Evolutionary conservation across 1,140 invertebrate genomes (phyloP).

Genomic region (Leptonema lineaticorne): DNA sequence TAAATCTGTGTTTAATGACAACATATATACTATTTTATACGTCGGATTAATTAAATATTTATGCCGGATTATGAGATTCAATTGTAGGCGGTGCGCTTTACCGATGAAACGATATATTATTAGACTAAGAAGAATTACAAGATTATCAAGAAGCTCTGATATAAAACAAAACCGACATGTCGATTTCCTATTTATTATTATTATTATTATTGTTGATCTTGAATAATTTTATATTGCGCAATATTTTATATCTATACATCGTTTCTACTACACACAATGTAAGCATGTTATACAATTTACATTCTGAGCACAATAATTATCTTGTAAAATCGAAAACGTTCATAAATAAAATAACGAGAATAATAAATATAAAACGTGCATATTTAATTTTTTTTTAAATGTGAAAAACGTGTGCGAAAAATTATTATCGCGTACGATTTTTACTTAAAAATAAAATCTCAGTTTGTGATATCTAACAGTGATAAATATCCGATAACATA

Average conservation of each 20-base stretch:
- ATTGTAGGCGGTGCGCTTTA: background rate
- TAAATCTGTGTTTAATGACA: background rate
- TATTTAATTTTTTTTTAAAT: too few relatives aligned
- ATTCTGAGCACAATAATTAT: too few relatives aligned
- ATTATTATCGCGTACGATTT: too few relatives aligned
- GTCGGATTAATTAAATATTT: background rate
- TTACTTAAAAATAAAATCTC: too few relatives aligned
- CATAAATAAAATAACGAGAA: background rate
- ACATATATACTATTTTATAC: background rate
- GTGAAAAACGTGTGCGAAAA: too few relatives aligned
- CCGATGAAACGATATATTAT: conserved; percentile 7
- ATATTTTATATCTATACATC: too few relatives aligned
- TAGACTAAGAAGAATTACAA: conserved; percentile 1
- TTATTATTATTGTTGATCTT: too few relatives aligned
- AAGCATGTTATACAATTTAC: background rate
- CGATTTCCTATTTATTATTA: background rate
- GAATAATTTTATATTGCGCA: too few relatives aligned
- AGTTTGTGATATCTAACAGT: too few relatives aligned
- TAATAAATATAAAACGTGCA: too few relatives aligned
- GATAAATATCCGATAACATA: too few relatives aligned
- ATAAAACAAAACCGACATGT: conserved; percentile 13
- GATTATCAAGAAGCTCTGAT: background rate
- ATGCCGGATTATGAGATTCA: background rate
- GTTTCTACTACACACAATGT: background rate
- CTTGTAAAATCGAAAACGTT: background rate